Base-by-base conservation (phyloP, 2,797 vertebrate species). In the Acomys russatus region DNA sequence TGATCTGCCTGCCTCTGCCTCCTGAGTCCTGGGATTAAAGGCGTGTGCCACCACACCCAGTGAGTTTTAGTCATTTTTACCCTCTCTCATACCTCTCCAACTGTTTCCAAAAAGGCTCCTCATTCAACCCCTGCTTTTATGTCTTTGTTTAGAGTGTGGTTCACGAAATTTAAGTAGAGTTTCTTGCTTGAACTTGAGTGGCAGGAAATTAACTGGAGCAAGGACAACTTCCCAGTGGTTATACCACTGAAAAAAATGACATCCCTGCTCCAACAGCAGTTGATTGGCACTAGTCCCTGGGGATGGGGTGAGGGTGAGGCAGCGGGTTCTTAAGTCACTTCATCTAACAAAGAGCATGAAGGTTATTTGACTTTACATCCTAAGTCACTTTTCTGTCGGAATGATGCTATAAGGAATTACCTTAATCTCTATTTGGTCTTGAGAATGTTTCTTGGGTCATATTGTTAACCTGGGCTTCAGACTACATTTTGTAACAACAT, bases 321-420 rank as follows among this genome's bases (percentile, higher is more conserved):
- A 11, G 10, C 1, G 20, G 44, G 11, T 25, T 85, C 64, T 85
- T 49, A n/a, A 51, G 18, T 56, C 61, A 92, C 91, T 96, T 93
- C 84, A 38, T 77, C 7, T 56, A 76, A 56, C 28, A 33, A 92
- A 83, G 59, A 92, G 5, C 33, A 17, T 80, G 56, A 68, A 68
- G 44, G 94, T 73, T n/a, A 85, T 20, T 92, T 71, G 51, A 71
- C 30, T 88, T 82, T 73, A 54, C 71, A 80, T 92, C 28, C 17
- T 25, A 38, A 87, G 79, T 74, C 71, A 76, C 92, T 93, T 91
- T 95, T 90, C 49, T 85, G 51, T n/a, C 63, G 84, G 44, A 91
- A 82, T 64, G 6, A 54, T 84, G 88, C 86, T 88, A 2, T 70
- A 86, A 44, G 33, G 23, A 15, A 68, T 80, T 44, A 56, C 23